Evolutionary conservation across 2,888 invertebrate genomes (phyloP).

Genomic region (Tortricodes alternella): DNA sequence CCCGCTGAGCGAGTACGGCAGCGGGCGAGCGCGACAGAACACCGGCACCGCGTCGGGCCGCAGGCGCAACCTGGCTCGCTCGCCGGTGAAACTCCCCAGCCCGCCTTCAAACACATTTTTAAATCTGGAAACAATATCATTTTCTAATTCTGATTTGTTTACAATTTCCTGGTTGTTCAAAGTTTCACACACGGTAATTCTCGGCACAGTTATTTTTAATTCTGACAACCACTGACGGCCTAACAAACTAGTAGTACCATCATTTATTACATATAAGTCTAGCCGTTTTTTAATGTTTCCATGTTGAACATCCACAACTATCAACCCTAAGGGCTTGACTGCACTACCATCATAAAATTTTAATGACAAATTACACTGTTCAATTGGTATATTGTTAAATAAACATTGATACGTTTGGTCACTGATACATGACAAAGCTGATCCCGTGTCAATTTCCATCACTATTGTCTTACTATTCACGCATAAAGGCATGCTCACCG

Average conservation of each 20-base stretch:
- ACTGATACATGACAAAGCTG: background rate
- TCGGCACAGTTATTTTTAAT: conserved; percentile 4
- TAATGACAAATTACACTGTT: background rate
- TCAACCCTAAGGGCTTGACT: background rate
- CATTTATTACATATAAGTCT: conserved; percentile 25
- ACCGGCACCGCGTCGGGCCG: background rate
- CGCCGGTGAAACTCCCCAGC: background rate
- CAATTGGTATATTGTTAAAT: background rate
- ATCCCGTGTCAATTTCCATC: background rate
- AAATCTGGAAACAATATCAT: background rate
- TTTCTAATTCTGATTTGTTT: too few relatives aligned
- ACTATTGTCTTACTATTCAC: background rate
- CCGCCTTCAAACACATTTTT: background rate
- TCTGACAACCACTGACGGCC: conserved; percentile 31
- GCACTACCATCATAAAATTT: background rate
- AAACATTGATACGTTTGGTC: background rate
- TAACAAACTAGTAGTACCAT: conserved; percentile 20
- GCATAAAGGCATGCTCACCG: background rate
- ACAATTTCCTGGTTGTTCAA: too few relatives aligned
- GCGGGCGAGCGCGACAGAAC: conserved; percentile 3
- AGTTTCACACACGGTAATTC: too few relatives aligned
- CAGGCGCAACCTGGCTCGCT: background rate
- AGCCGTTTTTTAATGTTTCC: background rate
- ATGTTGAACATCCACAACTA: background rate
- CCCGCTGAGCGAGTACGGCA: background rate